phyloP scores from a whole-genome alignment of 2,113 vertebrate genomes.

The Protobothrops flavoviridis region DNA sequence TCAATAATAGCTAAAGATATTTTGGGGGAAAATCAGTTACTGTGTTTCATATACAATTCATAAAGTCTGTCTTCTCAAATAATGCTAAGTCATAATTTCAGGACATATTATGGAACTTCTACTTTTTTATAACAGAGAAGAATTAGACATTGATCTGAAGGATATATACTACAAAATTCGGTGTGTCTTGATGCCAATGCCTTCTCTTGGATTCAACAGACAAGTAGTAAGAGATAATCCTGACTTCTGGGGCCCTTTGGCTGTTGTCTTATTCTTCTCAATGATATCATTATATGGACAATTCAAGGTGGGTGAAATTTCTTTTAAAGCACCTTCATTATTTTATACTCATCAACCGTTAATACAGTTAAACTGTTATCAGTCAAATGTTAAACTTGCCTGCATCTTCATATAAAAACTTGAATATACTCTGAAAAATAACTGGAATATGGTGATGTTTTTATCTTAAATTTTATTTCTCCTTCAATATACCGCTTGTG shows the following conservation, averaged over 20 bases:
- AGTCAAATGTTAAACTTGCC: background rate
- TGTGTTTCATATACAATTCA: background rate
- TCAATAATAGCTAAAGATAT: background rate
- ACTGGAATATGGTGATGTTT: background rate
- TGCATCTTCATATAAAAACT: background rate
- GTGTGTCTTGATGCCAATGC: conserved; percentile 98
- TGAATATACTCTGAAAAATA: background rate
- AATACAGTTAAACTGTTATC: background rate
- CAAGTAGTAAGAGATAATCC: conserved; percentile 98
- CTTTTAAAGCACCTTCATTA: background rate
- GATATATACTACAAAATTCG: conserved; percentile 99
- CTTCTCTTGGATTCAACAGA: conserved; percentile 94
- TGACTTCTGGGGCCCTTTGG: conserved; percentile 97
- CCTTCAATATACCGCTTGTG: too few relatives aligned
- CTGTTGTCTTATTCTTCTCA: conserved; percentile 95
- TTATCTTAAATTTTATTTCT: background rate
- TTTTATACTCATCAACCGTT: conserved; percentile 23
- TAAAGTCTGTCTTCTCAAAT: background rate
- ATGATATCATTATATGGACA: conserved; percentile 99
- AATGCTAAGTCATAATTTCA: background rate
- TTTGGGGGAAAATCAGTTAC: background rate
- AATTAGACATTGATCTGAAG: conserved; percentile 96
- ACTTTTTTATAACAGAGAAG: conserved; percentile 79
- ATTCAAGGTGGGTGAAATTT: conserved; percentile 83
- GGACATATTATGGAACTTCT: conserved; percentile 40